Evolutionary conservation across 2,797 vertebrate species (phyloP).

Genomic region (Microchirus variegatus): DNA sequence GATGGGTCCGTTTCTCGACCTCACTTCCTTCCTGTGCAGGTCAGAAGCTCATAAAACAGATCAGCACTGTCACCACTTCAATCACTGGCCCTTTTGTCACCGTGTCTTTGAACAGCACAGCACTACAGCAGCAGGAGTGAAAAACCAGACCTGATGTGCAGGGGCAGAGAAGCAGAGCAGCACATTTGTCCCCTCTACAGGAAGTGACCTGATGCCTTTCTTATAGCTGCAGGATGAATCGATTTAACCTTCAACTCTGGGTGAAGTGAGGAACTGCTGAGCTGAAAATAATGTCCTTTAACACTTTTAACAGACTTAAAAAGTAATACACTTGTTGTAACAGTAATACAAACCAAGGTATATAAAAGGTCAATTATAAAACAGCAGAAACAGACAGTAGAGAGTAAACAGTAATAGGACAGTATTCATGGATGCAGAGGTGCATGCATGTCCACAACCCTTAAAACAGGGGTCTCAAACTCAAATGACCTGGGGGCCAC

Average conservation of each 20-base stretch:
- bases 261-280: constrained; percentile 29
- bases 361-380: no score
- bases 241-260: constrained; percentile 66
- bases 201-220: constrained; percentile 65
- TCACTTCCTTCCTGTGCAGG: constrained; percentile 35
- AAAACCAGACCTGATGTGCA: constrained; percentile 56
- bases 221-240: constrained; percentile 67
- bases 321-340: neutral
- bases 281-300: neutral
- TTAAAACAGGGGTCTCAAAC: no score
- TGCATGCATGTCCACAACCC: no score
- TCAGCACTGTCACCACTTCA: constrained; percentile 42
- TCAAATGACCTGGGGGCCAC: no score
- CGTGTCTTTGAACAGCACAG: constrained; percentile 32
- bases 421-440: no score
- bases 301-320: no score
- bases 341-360: no score
- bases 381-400: no score
- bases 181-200: constrained; percentile 72
- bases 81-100: constrained; percentile 39
- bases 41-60: constrained; percentile 39
- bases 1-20: neutral
- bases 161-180: neutral
- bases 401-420: no score
- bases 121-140: constrained; percentile 28